Percentiles rank a stretch among this genome's conserved stretches.
These are phyloP conservation scores for Apocrypta bakeri DNA, from an alignment of 1,140 invertebrate species.

Conservation along the genomic window DNA sequence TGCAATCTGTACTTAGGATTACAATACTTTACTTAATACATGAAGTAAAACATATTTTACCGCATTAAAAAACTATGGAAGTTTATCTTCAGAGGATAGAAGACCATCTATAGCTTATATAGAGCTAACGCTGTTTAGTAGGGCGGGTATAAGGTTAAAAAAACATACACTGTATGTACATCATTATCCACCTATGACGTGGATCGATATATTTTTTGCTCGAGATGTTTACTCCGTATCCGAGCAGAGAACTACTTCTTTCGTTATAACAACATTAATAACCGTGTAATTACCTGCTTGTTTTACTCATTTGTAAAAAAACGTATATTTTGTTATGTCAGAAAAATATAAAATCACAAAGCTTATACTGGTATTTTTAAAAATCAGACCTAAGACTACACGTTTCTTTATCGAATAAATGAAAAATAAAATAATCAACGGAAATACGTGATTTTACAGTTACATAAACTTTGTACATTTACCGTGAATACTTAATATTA, in stretches of 20 bases:
- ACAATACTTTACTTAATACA: too few species aligned
- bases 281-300: not conserved
- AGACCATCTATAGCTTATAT: not conserved
- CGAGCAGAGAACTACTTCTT: conserved; percentile 1
- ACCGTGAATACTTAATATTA: too few species aligned
- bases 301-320: not conserved
- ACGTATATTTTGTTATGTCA: too few species aligned
- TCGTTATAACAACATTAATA: conserved; percentile 21
- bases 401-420: not conserved
- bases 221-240: not conserved
- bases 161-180: not conserved
- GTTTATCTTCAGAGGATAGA: not conserved
- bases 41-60: too few species aligned
- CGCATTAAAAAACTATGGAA: too few species aligned
- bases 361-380: too few species aligned
- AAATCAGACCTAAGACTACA: too few species aligned
- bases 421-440: not conserved
- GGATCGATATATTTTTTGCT: conserved; percentile 13
- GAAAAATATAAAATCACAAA: too few species aligned
- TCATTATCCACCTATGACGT: conserved; percentile 11
- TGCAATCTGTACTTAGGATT: too few species aligned
- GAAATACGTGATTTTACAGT: not conserved
- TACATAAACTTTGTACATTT: too few species aligned
- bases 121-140: not conserved
- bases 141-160: not conserved